Evolutionary conservation across 2,797 vertebrate species (phyloP).

Genomic region (Ammospiza maritima): DNA sequence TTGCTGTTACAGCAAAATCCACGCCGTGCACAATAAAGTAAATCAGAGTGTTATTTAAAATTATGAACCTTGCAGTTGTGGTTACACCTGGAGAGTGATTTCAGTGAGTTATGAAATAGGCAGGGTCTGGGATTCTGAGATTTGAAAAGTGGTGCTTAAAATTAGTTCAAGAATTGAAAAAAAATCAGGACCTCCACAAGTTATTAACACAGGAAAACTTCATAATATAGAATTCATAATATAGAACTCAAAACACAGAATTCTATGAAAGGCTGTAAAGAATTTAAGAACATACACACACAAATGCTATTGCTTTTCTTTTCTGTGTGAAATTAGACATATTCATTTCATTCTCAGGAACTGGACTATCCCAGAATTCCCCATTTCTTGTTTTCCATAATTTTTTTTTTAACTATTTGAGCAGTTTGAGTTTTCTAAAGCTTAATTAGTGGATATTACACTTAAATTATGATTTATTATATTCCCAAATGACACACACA

Average conservation of each 20-base stretch:
- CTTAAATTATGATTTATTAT: not conserved
- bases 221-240: not conserved
- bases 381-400: not conserved
- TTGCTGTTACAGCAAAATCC: not conserved
- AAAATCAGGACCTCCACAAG: accelerated
- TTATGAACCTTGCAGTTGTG: not conserved
- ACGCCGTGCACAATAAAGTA: accelerated
- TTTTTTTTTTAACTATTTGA: not conserved
- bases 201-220: not conserved
- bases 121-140: not conserved
- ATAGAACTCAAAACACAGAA: not conserved
- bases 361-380: not conserved
- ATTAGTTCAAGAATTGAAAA: not conserved
- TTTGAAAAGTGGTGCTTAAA: not conserved
- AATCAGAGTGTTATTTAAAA: not conserved
- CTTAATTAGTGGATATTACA: not conserved
- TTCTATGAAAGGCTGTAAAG: not conserved
- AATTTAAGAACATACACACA: not conserved
- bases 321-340: not conserved
- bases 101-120: not conserved
- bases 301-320: not conserved
- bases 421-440: not conserved
- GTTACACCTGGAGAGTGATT: not conserved
- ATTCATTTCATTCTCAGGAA: not conserved
- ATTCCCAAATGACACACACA: not conserved